Evolutionary conservation across 2,888 invertebrate genomes (phyloP).

Genomic region (Lamellibrachia columna): DNA sequence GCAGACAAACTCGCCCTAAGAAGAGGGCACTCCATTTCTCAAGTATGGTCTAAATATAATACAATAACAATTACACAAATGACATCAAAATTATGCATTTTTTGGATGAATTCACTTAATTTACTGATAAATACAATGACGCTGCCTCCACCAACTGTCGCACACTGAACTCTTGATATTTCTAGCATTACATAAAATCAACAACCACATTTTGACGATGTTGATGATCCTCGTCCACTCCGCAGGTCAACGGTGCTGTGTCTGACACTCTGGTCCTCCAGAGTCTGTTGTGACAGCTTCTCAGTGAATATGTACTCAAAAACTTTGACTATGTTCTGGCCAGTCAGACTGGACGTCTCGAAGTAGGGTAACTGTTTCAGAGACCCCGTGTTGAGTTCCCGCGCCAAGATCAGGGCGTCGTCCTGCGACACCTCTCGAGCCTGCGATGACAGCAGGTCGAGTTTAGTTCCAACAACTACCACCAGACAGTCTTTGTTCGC

Average conservation of each 20-base stretch:
- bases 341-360: slow-evolving; percentile 61
- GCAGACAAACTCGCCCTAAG: too few relatives aligned
- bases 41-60: too few relatives aligned
- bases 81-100: too few relatives aligned
- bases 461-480: slow-evolving; percentile 61
- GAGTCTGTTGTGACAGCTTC: slow-evolving; percentile 45
- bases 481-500: slow-evolving; percentile 58
- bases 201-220: not conserved
- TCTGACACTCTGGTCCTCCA: not conserved
- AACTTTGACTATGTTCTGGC: slow-evolving; percentile 55
- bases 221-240: not conserved
- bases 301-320: slow-evolving; percentile 60
- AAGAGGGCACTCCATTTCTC: too few relatives aligned
- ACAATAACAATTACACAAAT: too few relatives aligned
- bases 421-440: slow-evolving; percentile 50
- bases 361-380: slow-evolving; percentile 54
- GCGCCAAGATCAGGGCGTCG: slow-evolving; percentile 47
- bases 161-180: not conserved
- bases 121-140: too few relatives aligned
- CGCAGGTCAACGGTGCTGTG: not conserved
- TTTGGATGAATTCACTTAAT: too few relatives aligned
- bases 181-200: not conserved
- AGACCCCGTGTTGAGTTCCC: slow-evolving; percentile 35
- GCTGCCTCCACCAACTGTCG: too few relatives aligned
- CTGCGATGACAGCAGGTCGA: slow-evolving; percentile 48